Evolutionary conservation across 2,113 vertebrate genomes (phyloP).

Genomic region (Furnarius figulus): DNA sequence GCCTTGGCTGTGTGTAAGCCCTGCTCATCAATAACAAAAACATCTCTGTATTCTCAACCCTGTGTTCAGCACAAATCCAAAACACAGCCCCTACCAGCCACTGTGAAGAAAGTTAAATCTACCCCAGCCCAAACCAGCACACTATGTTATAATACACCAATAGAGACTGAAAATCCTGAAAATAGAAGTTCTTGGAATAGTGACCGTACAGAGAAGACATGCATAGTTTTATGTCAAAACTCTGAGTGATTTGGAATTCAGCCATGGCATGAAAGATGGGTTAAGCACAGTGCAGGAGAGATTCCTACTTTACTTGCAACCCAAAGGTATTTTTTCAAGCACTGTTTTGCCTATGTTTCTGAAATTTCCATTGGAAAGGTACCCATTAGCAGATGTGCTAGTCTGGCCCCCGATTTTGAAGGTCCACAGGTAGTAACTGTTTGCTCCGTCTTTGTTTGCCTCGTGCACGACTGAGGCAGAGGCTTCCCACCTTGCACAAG

Average conservation of each 20-base stretch:
- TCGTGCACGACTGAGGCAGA: background rate
- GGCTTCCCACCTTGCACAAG: background rate
- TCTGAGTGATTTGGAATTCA: rapidly evolving
- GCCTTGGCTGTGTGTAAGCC: background rate
- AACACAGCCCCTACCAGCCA: background rate
- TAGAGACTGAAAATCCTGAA: background rate
- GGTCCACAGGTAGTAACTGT: background rate
- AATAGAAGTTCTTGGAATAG: background rate
- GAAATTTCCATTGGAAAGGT: background rate
- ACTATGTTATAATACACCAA: background rate
- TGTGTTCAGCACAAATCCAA: background rate
- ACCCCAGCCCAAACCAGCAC: background rate
- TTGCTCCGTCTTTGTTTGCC: rapidly evolving
- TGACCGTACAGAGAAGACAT: background rate
- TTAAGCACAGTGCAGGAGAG: background rate
- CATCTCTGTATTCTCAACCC: background rate
- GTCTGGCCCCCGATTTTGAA: background rate
- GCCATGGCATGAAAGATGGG: too few relatives aligned
- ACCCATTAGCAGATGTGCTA: background rate
- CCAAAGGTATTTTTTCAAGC: background rate
- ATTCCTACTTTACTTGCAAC: background rate
- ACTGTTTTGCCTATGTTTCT: background rate
- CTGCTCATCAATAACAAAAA: background rate
- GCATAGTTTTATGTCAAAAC: background rate
- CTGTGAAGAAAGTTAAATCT: background rate